Percentiles rank a stretch among this genome's conserved stretches.
phyloP scores from a whole-genome alignment of 1,140 invertebrate species.

The Drosophila tristis region DNA sequence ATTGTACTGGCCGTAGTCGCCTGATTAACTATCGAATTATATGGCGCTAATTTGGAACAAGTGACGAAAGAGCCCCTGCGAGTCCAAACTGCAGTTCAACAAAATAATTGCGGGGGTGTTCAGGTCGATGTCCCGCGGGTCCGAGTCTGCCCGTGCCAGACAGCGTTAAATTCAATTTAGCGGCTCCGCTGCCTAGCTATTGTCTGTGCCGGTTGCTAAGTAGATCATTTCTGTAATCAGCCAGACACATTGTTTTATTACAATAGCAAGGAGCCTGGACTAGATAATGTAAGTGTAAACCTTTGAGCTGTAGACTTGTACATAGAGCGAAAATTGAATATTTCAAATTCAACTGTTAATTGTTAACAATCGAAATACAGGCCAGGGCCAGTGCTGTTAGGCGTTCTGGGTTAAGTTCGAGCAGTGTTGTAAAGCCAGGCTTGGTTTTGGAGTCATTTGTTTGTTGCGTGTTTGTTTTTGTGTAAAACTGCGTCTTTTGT shows the following conservation, averaged over 20 bases:
- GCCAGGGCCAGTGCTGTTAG: conserved; percentile 42
- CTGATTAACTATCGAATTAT: conserved; percentile 26
- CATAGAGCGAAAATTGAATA: not conserved
- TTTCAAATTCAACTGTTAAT: conserved; percentile 6
- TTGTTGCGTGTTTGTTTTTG: conserved; percentile 60
- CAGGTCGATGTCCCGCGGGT: conserved; percentile 11
- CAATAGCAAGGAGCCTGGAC: conserved; percentile 17
- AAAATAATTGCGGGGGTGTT: conserved; percentile 39
- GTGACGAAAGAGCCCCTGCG: conserved; percentile 36
- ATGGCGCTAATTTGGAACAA: conserved; percentile 17
- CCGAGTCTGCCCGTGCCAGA: conserved; percentile 32
- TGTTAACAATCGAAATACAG: conserved; percentile 12
- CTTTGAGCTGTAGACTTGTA: not conserved
- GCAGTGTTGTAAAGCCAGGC: conserved; percentile 12
- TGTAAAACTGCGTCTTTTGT: conserved; percentile 25
- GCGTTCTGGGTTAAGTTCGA: not conserved
- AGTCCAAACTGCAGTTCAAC: conserved; percentile 51
- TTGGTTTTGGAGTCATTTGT: conserved; percentile 45
- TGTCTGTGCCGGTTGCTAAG: conserved; percentile 17
- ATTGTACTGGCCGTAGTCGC: conserved; percentile 37
- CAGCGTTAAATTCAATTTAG: conserved; percentile 27
- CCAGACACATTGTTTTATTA: conserved; percentile 56
- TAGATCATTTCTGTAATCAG: conserved; percentile 45
- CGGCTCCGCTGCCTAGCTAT: conserved; percentile 3
- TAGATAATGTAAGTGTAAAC: conserved; percentile 17